These are phyloP conservation scores for Gallinago media DNA, from an alignment of 2,113 vertebrate species.

Conservation along the genomic window DNA sequence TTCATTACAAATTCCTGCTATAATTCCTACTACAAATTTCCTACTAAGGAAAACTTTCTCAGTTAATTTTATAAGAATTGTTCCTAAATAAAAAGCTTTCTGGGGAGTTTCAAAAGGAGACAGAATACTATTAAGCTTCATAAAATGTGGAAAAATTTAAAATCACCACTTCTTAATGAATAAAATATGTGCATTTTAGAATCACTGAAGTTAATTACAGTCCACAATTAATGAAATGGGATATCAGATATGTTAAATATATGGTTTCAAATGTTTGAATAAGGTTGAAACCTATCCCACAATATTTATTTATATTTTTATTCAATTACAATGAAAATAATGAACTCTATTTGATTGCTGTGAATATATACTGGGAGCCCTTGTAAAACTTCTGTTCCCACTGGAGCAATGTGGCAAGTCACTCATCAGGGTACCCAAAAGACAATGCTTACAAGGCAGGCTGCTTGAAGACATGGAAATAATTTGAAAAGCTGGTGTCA, in stretches of 20 bases:
- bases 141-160: not conserved
- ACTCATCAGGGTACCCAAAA: not conserved
- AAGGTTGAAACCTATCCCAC: not conserved
- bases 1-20: not conserved
- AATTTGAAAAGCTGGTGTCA: slow-evolving; percentile 14
- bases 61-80: not conserved
- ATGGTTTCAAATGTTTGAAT: not conserved
- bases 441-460: not conserved
- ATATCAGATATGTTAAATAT: not conserved
- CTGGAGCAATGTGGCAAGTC: not conserved
- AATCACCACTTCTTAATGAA: not conserved
- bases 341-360: not conserved
- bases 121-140: not conserved
- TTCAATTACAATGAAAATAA: not conserved
- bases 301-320: not conserved
- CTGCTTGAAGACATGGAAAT: not conserved
- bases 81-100: not conserved
- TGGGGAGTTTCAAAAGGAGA: not conserved
- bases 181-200: not conserved
- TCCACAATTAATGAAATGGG: not conserved
- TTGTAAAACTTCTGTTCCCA: not conserved
- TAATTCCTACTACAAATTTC: not conserved
- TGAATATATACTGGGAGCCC: not conserved
- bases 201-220: not conserved
- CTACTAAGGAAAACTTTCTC: not conserved